phyloP scores from a whole-genome alignment of 1,140 invertebrate species.

The Drosophila micromelanica region DNA sequence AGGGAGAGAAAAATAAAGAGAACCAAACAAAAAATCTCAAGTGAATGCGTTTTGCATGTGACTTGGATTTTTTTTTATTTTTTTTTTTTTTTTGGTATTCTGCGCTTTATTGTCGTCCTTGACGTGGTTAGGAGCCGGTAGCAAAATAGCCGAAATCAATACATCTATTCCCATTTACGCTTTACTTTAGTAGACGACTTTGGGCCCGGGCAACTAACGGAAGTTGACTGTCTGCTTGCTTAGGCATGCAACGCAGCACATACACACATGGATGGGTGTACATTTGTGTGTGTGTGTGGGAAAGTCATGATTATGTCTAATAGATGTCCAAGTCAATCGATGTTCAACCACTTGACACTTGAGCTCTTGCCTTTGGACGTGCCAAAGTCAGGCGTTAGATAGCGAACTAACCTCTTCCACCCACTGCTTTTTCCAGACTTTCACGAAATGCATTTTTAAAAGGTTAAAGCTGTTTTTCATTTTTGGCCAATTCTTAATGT shows the following conservation, averaged over 20 bases:
- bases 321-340: conserved; percentile 84
- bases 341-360: conserved; percentile 77
- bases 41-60: conserved; percentile 69
- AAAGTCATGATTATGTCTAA: conserved; percentile 82
- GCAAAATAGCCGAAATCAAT: conserved; percentile 65
- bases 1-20: conserved; percentile 1
- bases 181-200: not conserved
- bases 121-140: conserved; percentile 34
- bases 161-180: conserved; percentile 40
- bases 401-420: not conserved
- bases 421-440: not conserved
- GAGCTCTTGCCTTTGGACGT: conserved; percentile 45
- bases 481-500: conserved; percentile 24
- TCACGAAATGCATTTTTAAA: conserved; percentile 7
- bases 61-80: conserved; percentile 71
- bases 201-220: conserved; percentile 27
- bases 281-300: conserved; percentile 38
- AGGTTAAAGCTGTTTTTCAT: not conserved
- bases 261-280: not conserved
- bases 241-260: conserved; percentile 56
- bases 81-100: conserved; percentile 66
- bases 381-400: conserved; percentile 13
- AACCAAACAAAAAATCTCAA: conserved; percentile 26
- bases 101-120: conserved; percentile 55
- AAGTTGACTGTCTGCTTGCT: conserved; percentile 63